Evolutionary conservation across 2,797 vertebrate genomes (phyloP), one percentile per base, ranked within the genome.

Genomic region (Acanthurus tractus): DNA sequence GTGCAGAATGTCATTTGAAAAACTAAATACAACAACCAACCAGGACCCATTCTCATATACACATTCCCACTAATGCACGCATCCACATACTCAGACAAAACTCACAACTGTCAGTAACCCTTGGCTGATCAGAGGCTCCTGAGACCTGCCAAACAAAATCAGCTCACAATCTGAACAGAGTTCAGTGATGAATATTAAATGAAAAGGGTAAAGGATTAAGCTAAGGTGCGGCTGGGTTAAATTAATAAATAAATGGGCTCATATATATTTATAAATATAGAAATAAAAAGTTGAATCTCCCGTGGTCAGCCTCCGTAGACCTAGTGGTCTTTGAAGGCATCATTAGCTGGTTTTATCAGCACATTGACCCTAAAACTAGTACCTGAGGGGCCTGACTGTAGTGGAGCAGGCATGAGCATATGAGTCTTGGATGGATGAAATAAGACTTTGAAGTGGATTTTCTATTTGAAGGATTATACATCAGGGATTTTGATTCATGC

Each of bases 371-470:
- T 93, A 93, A 94, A 93, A 90, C 89, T 78, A 82, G 92, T 89
- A 94, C 94, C 95, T 94, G 90, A 94, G 94, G 94, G 94, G 91
- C 89, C 79, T 78, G 88, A 89, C 89, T 90, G 88, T 88, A 90
- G 89, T 85, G 69, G 82, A 87, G 84, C 84, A 88, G 90, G 90
- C 88, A 85, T 88, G 82, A 90, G 82, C 63, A 78, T 86, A 82
- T 72, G 88, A 93, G 90, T 83, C 86, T 89, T 88, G 90, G 89
- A 88, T 90, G 92, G 92, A 93, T 94, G 93, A 96, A 96, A 95
- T 94, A 94, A 92, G 91, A 94, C 94, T 95, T 96, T 96, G 95
- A 96, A 93, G 94, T 95, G 84, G 81, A 90, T 92, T 95, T 94
- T 94, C 87, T 92, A 93, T 94, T 95, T 94, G 93, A 95, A 94